Conservation (phyloP, 1,140 invertebrate genomes). For the Pachypsylla venusta region DNA sequence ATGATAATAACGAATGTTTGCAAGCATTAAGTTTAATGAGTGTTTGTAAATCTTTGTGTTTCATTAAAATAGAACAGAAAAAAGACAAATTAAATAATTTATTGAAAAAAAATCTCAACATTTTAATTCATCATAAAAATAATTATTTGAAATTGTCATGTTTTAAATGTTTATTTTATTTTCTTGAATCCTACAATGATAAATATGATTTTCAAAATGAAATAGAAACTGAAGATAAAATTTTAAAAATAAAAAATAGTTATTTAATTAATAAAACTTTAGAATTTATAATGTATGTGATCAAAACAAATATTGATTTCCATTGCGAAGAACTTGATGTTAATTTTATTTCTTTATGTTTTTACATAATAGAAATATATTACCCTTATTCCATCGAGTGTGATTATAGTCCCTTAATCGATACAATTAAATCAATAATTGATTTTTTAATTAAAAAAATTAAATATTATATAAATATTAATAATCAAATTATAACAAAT, state of each 20-base stretch:
- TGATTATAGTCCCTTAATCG: not conserved
- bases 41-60: not conserved
- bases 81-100: not conserved
- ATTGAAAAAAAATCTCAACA: not conserved
- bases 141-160: not conserved
- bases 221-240: not conserved
- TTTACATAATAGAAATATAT: not conserved
- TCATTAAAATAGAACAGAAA: conserved; percentile 1
- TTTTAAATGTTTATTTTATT: conserved; percentile 1
- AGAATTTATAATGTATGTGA: not conserved
- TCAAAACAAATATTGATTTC: not conserved
- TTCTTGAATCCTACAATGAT: not conserved
- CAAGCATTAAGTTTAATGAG: not conserved
- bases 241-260: not conserved
- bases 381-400: not conserved
- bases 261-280: not conserved
- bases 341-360: not conserved
- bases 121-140: not conserved
- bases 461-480: not conserved
- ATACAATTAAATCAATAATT: not conserved
- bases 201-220: not conserved
- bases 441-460: not conserved
- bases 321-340: not conserved
- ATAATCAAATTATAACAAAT: not conserved
- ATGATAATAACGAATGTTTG: not conserved